Base-by-base conservation (phyloP, 2,113 vertebrate genomes). In the Oryzias melastigma region DNA sequence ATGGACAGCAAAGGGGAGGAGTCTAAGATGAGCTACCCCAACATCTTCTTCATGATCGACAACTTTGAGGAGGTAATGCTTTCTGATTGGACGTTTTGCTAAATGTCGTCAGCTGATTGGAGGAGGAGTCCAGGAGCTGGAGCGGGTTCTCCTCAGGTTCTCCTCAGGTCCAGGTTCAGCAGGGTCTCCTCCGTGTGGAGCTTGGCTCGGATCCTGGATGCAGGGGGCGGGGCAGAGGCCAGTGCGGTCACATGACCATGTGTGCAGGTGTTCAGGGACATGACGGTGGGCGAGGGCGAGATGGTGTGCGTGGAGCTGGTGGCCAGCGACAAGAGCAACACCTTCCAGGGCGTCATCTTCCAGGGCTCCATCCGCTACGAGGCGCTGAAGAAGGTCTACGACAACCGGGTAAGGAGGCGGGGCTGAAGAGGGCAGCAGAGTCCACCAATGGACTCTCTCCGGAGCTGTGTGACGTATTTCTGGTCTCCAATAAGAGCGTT, bases 31-130 rank as follows among this genome's bases (percentile, higher is more conserved):
- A 99, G 97, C 89, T 99, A 98, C 84, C 97, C 97, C 5, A 98
- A 99, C 87, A 98, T 99, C 87, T 99, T 99, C 92, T 99, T 97
- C 87, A 99, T 99, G 97, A 99, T 99, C 4, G 97, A 99, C 89
- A 99, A 95, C 87, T 99, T 99, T 45, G 97, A 99, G 79, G 97
- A 99, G 95, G 97, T 99, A 75, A n/a, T 0, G 22, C 22, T 22
- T 22, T n/a, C n/a, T n/a, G n/a, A n/a, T n/a, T n/a, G n/a, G n/a
- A n/a, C n/a, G n/a, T n/a, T n/a, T n/a, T n/a, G n/a, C n/a, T n/a
- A n/a, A n/a, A n/a, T n/a, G n/a, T n/a, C n/a, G n/a, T n/a, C n/a
- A n/a, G n/a, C n/a, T n/a, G n/a, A n/a, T n/a, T n/a, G n/a, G n/a
- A n/a, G n/a, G n/a, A n/a, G n/a, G n/a, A n/a, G n/a, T n/a, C n/a